Evolutionary conservation across 2,888 invertebrate genomes (phyloP), one percentile per base, ranked within the genome.

Genomic region (Peribatodes rhomboidaria): DNA sequence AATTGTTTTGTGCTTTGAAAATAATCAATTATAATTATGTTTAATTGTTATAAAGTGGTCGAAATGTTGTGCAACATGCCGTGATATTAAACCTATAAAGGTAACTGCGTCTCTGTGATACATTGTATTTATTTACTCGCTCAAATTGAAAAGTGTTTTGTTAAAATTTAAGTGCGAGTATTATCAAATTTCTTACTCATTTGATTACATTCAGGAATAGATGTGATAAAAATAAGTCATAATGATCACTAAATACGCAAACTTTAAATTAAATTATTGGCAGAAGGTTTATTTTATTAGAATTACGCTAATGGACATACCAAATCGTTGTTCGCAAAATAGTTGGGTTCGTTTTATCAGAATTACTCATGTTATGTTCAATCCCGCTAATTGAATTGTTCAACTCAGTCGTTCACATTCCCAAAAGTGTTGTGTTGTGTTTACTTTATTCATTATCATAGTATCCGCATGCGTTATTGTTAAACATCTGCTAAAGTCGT

Each of bases 11-110:
- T 73, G 71, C 68, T 69, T 74, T 33, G 20, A 35, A 49, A 58
- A 41, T 49, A 77, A 70, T 76, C 69, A 73, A 74, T 72, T 72
- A 71, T 71, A 78, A 71, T 75, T 74, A 67, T 60, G 53, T 67
- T 47, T 59, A 20, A 37, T 37, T 54, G 47, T 47, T 55, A 20
- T 54, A 49, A 56, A 61, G 13, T 57, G 44, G 10, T 58, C 47
- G 55, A 56, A 39, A 53, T 57, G 49, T 46, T 42, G 60, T 58
- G 35, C 56, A 56, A 61, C 63, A 61, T 65, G 22, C 47, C 42
- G 49, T 65, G 53, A 61, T 56, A 56, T 27, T 65, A 33, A 67
- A 44, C 53, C 14, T 18, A 10, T 18, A 33, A 64, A 68, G 66
- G 71, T 71, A 69, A 60, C 18, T 61, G 22, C 33, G 54, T n/a